Conservation (phyloP, 2,113 vertebrate genomes). For the Poeciliopsis turrubarensis region DNA sequence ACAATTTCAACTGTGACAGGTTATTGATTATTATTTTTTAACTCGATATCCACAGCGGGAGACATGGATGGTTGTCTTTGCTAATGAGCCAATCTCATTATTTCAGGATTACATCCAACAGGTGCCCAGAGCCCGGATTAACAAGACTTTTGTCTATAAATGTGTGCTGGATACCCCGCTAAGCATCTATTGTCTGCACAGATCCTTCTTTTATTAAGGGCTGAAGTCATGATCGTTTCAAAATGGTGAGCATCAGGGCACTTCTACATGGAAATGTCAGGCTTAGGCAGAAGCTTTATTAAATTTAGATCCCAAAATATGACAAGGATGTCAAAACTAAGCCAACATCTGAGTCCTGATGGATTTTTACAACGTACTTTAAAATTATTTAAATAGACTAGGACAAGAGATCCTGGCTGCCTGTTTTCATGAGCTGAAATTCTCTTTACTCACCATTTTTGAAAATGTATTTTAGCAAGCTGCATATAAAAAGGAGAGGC, state of each 20-base stretch:
- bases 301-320: slow-evolving; percentile 36
- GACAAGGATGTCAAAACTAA: slow-evolving; percentile 38
- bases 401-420: too few relatives aligned
- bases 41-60: slow-evolving; percentile 47
- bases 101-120: slow-evolving; percentile 68
- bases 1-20: slow-evolving; percentile 34
- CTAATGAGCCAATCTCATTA: slow-evolving; percentile 62
- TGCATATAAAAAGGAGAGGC: not conserved
- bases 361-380: too few relatives aligned
- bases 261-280: slow-evolving; percentile 19
- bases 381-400: too few relatives aligned
- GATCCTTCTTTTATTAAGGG: slow-evolving; percentile 43
- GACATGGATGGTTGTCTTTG: slow-evolving; percentile 39
- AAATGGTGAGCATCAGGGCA: slow-evolving; percentile 50
- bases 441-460: not conserved
- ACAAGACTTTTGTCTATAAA: slow-evolving; percentile 35
- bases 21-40: slow-evolving; percentile 23
- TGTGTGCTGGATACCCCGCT: slow-evolving; percentile 13
- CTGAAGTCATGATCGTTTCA: slow-evolving; percentile 65
- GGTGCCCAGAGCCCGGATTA: slow-evolving; percentile 59
- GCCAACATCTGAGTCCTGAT: not conserved
- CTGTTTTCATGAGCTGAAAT: too few relatives aligned
- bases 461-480: too few relatives aligned
- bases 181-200: slow-evolving; percentile 14
- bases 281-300: slow-evolving; percentile 21